phyloP scores from a whole-genome alignment of 2,113 vertebrate species.

The Telmatochromis sp. region DNA sequence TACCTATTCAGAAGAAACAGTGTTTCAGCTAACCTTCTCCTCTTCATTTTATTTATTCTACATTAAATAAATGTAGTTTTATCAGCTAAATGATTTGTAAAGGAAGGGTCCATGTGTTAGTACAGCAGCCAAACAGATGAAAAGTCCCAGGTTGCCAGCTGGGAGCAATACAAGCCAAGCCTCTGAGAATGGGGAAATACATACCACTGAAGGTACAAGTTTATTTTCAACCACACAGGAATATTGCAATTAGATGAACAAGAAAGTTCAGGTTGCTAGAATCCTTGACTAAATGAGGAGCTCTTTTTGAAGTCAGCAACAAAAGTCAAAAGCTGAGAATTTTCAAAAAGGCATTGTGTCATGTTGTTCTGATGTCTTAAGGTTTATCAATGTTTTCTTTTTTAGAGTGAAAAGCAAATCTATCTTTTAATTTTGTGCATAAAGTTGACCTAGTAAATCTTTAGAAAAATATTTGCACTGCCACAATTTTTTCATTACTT shows the following conservation, averaged over 20 bases:
- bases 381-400: neutral
- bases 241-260: neutral
- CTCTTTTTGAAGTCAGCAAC: neutral
- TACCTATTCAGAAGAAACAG: neutral
- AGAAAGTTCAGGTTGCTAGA: neutral
- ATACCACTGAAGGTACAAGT: accelerated
- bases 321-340: neutral
- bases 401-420: neutral
- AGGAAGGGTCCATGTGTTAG: neutral
- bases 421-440: neutral
- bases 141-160: neutral
- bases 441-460: neutral
- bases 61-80: neutral
- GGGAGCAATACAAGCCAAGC: neutral
- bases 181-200: neutral
- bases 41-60: neutral
- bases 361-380: neutral
- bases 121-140: neutral
- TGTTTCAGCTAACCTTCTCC: neutral
- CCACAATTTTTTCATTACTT: accelerated
- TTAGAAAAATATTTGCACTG: neutral
- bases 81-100: neutral
- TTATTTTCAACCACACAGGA: neutral
- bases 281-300: neutral
- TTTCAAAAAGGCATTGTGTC: accelerated